Percentiles rank a stretch among this genome's conserved stretches.
Conservation (phyloP, 2,797 vertebrate species). For the Bovichtus variegatus region DNA sequence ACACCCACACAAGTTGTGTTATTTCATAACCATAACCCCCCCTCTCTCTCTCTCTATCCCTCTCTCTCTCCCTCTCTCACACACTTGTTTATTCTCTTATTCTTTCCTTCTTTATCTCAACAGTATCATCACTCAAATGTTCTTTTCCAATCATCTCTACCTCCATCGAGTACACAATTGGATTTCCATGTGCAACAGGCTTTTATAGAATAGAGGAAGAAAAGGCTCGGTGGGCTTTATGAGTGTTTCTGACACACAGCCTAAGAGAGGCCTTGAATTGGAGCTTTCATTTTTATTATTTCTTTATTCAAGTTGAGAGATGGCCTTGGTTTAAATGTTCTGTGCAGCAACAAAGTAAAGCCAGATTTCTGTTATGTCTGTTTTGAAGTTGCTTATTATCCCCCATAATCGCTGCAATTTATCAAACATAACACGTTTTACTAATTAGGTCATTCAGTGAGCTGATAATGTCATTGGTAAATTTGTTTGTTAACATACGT, state of each 20-base stretch:
- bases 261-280: neutral
- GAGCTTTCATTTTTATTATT: conserved; percentile 3
- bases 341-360: conserved; percentile 21
- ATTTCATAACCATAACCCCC: conserved; percentile 71
- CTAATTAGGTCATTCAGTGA: conserved; percentile 16
- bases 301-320: conserved; percentile 4
- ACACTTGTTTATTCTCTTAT: conserved; percentile 35
- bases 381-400: neutral
- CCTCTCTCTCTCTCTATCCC: conserved; percentile 1
- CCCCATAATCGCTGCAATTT: neutral
- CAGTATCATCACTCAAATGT: conserved; percentile 13
- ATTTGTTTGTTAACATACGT: neutral
- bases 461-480: neutral
- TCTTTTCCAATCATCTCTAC: neutral
- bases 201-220: conserved; percentile 12
- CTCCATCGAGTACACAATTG: neutral
- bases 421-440: conserved; percentile 22
- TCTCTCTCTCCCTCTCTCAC: conserved; percentile 20
- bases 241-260: conserved; percentile 9
- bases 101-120: conserved; percentile 18
- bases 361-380: neutral
- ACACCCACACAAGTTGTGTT: conserved; percentile 72
- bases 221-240: neutral
- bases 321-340: conserved; percentile 3
- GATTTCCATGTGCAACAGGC: conserved; percentile 10